A percentile compares a stretch with the other conserved stretches of the same genome.
These are phyloP conservation scores for Empidonax traillii DNA, from an alignment of 2,113 vertebrate species.

Conservation along the genomic window DNA sequence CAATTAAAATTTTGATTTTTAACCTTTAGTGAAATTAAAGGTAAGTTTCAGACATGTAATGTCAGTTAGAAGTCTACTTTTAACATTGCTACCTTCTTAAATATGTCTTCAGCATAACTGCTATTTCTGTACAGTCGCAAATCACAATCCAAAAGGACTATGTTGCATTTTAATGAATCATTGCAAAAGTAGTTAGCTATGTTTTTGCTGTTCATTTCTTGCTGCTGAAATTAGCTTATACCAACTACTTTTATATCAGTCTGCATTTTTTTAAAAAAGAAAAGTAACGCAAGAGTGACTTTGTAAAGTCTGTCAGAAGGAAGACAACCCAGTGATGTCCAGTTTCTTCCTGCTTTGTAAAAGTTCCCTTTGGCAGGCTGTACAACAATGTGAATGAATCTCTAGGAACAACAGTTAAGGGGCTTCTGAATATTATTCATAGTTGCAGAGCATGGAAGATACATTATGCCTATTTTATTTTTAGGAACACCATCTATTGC, in stretches of 20 bases:
- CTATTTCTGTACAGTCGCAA: slow-evolving; percentile 5
- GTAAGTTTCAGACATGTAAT: not conserved
- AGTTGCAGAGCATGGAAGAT: slow-evolving; percentile 58
- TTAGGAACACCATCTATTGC: slow-evolving; percentile 54
- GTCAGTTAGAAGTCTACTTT: not conserved
- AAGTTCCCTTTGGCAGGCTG: not conserved
- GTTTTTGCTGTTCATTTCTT: slow-evolving; percentile 18
- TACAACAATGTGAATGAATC: slow-evolving; percentile 20
- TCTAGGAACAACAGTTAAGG: slow-evolving; percentile 21
- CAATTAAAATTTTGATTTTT: not conserved
- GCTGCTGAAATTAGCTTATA: not conserved
- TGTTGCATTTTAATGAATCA: slow-evolving; percentile 5
- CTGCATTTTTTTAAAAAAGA: not conserved
- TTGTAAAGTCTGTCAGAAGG: not conserved
- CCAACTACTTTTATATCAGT: not conserved
- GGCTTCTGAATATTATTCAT: slow-evolving; percentile 38
- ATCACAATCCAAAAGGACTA: not conserved
- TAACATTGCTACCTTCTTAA: not conserved
- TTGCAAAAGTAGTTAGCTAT: not conserved
- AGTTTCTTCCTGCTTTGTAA: not conserved
- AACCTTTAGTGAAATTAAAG: not conserved
- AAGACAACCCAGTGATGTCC: not conserved
- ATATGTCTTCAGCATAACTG: not conserved
- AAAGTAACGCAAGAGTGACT: not conserved
- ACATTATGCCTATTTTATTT: slow-evolving; percentile 63